These are phyloP conservation scores for Heliocidaris tuberculata DNA, from an alignment of 35 echinoderm and acorn worm species.

Conservation along the genomic window DNA sequence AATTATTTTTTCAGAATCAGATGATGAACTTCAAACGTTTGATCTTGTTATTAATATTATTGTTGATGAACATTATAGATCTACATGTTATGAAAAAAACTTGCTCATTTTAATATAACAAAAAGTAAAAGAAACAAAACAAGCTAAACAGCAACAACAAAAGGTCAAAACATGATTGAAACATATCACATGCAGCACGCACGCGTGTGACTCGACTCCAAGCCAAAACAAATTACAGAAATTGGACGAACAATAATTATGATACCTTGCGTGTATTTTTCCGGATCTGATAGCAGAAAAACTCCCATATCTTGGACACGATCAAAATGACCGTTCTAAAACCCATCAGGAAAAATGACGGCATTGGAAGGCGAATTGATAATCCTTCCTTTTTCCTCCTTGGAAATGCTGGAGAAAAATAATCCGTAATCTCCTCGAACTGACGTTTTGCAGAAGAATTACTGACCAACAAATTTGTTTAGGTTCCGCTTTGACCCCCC, in stretches of 20 bases:
- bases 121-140: no score
- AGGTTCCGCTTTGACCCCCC: background rate
- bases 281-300: conserved; percentile 82
- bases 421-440: background rate
- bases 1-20: no score
- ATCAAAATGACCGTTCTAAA: conserved; percentile 95
- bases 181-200: no score
- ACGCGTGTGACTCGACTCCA: background rate
- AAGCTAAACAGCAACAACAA: no score
- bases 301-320: conserved; percentile 89
- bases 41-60: no score
- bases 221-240: background rate
- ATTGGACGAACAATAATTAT: background rate
- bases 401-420: background rate
- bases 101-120: no score
- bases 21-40: no score
- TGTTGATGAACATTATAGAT: no score
- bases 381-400: conserved; percentile 27
- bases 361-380: conserved; percentile 56
- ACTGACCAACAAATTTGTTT: background rate
- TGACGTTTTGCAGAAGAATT: background rate
- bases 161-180: no score
- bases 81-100: no score
- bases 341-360: conserved; percentile 89
- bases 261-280: conserved; percentile 91